Base-by-base conservation (phyloP, 2,797 vertebrate genomes). In the Hippocampus kuda region DNA sequence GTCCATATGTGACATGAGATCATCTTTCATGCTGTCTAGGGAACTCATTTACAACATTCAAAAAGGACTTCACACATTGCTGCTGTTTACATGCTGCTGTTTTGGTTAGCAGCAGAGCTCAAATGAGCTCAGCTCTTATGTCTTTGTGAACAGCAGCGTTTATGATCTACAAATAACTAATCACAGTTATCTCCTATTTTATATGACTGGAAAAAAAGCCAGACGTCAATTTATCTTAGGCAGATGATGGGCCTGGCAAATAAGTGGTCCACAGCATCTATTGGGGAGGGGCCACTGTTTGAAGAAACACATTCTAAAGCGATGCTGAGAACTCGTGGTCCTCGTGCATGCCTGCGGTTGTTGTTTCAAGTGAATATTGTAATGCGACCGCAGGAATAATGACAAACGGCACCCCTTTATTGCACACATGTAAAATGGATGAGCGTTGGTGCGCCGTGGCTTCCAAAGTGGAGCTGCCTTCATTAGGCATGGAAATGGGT, bases 401-500 rank as follows among this genome's bases (percentile, higher is more conserved):
- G 93, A 91, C 90, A 91, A 92, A 92, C 90, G 86, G 77, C 85
- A 89, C 89, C 79, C 89, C 59, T 60, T 60, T 81, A 82, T 85
- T 65, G 41, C 41, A 91, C 93, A 92, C 92, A 93, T 90, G 79
- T 84, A 81, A 91, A 94, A 94, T 93, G 89, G 90, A 96, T 94
- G 90, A 92, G 90, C 87, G 86, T 60, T 83, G 86, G 88, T 82
- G 79, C 81, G 86, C 84, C 86, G 83, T 79, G 89, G 89, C 86
- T 91, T 92, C 89, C 88, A 71, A 91, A 87, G 85, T 83, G 87
- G 88, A 83, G 83, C 88, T 89, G 79, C 85, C 80, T 77, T 93
- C 92, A 95, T 94, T 94, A 94, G 91, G 88, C 91, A 93, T 92
- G 91, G 88, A 94, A 94, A 92, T 88, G 89, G 83, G 85, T 92